Percentiles rank a stretch among this genome's conserved stretches.
These are phyloP conservation scores for Drymodes brunneopygia DNA, from an alignment of 2,113 vertebrate species.

Conservation along the genomic window DNA sequence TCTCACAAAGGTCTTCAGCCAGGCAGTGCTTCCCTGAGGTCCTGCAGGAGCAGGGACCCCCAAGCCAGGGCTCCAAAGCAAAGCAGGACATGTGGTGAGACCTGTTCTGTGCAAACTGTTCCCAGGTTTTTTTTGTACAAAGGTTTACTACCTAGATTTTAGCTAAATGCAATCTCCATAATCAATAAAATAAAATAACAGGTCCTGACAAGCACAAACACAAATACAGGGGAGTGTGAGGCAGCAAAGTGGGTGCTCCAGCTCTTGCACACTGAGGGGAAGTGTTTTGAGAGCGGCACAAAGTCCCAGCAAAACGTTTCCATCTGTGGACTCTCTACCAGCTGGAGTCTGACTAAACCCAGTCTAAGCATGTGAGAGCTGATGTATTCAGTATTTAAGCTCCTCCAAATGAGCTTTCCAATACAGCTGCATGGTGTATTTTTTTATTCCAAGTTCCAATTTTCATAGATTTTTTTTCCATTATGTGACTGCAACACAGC, in stretches of 20 bases:
- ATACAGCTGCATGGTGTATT: neutral
- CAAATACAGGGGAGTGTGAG: accelerated
- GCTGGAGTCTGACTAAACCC: neutral
- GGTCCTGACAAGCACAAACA: neutral
- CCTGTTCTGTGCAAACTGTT: neutral
- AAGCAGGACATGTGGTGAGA: neutral
- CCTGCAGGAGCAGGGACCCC: neutral
- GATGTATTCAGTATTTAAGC: neutral
- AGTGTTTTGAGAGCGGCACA: neutral
- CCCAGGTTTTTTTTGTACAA: neutral
- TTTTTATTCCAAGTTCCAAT: neutral
- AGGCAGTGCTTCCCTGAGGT: neutral
- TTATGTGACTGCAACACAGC: neutral
- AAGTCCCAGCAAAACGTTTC: neutral
- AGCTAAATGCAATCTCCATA: neutral
- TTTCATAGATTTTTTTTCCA: neutral
- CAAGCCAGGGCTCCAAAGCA: accelerated
- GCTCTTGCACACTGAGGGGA: neutral
- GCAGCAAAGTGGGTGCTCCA: neutral
- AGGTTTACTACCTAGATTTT: neutral
- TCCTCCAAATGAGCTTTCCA: neutral
- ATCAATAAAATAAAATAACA: neutral
- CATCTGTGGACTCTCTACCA: neutral
- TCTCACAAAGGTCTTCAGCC: neutral
- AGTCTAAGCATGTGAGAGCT: neutral